Evolutionary conservation across 2,113 vertebrate species (phyloP), one percentile per base, ranked within the genome.

Genomic region (Platichthys stellatus): DNA sequence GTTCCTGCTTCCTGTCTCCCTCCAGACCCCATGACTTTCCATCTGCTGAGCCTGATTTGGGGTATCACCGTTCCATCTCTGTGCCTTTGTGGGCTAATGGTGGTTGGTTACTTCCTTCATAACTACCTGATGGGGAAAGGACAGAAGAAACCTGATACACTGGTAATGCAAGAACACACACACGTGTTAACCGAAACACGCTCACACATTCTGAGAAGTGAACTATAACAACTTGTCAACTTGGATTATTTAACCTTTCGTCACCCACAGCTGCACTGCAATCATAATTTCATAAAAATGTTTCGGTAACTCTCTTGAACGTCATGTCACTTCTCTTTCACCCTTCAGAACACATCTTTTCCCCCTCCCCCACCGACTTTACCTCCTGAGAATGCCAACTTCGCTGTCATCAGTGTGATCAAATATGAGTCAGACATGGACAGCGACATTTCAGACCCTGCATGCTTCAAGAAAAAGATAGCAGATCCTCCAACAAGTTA

Each of bases 81-180:
- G 57, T 89, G 78, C 58, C 9, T 91, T 2, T 77, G 81, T 74
- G 5, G 77, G 3, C 24, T 91, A 14, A 5, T 43, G 23, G 67
- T 88, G 72, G 35, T 54, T 20, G 69, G 68, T 43, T 91, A 84
- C 78, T 1, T 86, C 49, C 85, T 92, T 28, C 43, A 79, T 64
- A 59, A 67, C 61, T 91, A 90, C 64, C 56, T 93, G 63, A 61
- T n/a, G 1, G 92, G 88, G 23, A 88, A 80, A 65, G 87, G 70
- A 74, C 76, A 83, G 38, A 84, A 78, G 59, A 85, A 38, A 13
- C 92, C 92, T 3, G 7, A 9, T 23, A 79, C 23, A 18, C 76
- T 92, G 90, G 91, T 92, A 88, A 90, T 53, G 14, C 3, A 69
- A 57, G 14, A n/a, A 54, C 51, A 54, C 51, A n/a, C 51, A n/a